Evolutionary conservation across 64 coral and sea anemone species (phyloP).

Genomic region (Dendronephthya gigantea): DNA sequence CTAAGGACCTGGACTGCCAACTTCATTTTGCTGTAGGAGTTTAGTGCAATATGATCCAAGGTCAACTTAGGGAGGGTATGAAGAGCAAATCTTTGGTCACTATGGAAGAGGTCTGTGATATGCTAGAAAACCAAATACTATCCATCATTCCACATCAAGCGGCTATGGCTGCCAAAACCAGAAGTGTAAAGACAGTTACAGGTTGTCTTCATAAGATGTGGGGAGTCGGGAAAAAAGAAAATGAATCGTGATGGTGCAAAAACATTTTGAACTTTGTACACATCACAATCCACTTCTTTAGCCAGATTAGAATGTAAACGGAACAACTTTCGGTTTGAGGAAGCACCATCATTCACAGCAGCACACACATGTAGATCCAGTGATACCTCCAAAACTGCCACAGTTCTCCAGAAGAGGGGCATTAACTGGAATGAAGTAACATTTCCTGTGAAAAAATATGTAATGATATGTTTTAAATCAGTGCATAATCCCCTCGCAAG

Average conservation of each 20-base stretch:
- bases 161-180: constrained; percentile 13
- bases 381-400: neutral
- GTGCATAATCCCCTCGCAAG: constrained; percentile 14
- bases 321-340: constrained; percentile 1
- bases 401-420: too few species aligned
- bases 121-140: constrained; percentile 10
- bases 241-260: constrained; percentile 15
- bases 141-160: constrained; percentile 9
- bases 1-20: too few species aligned
- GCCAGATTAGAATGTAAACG: neutral
- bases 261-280: neutral
- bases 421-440: too few species aligned
- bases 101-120: constrained; percentile 2
- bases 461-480: neutral
- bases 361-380: neutral
- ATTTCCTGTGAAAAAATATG: constrained; percentile 13
- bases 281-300: neutral
- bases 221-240: constrained; percentile 11
- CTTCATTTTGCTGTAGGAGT: too few species aligned
- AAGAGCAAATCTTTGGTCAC: constrained; percentile 7
- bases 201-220: constrained; percentile 13
- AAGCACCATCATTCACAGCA: constrained; percentile 20
- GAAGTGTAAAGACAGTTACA: constrained; percentile 15
- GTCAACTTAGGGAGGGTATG: too few species aligned
- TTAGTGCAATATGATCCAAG: too few species aligned